These are phyloP conservation scores for Botrylloides violaceus DNA, from an alignment of 23 tunicate genomes.

Conservation along the genomic window DNA sequence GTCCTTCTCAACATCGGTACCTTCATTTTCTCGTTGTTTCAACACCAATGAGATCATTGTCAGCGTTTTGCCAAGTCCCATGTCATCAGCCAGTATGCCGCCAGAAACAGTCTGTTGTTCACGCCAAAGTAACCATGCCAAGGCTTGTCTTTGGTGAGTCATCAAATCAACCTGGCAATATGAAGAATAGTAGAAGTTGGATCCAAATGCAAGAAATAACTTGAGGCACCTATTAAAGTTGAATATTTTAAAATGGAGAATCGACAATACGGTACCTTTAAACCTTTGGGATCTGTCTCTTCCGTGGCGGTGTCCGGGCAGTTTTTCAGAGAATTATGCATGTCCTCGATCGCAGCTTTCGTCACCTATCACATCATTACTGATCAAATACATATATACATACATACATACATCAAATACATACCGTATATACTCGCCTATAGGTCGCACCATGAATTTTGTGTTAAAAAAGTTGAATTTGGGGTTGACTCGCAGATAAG, in stretches of 20 bases:
- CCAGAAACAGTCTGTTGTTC: constrained; percentile 65
- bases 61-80: constrained; percentile 94
- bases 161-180: constrained; percentile 57
- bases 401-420: too few relatives aligned
- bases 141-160: constrained; percentile 88
- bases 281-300: constrained; percentile 55
- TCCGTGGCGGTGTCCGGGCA: constrained; percentile 47
- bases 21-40: constrained; percentile 22
- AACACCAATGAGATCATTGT: constrained; percentile 80
- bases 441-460: too few relatives aligned
- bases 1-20: not conserved
- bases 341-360: constrained; percentile 55
- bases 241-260: too few relatives aligned
- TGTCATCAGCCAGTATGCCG: constrained; percentile 92
- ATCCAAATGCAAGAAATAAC: not conserved
- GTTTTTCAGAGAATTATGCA: constrained; percentile 50
- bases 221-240: too few relatives aligned
- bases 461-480: too few relatives aligned
- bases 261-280: constrained; percentile 31
- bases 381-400: too few relatives aligned
- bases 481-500: too few relatives aligned
- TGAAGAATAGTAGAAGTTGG: not conserved
- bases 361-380: constrained; percentile 48
- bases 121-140: constrained; percentile 87
- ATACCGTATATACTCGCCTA: too few relatives aligned